These are phyloP conservation scores for Sebastes umbrosus DNA, from an alignment of 2,797 vertebrate genomes.

Conservation along the genomic window DNA sequence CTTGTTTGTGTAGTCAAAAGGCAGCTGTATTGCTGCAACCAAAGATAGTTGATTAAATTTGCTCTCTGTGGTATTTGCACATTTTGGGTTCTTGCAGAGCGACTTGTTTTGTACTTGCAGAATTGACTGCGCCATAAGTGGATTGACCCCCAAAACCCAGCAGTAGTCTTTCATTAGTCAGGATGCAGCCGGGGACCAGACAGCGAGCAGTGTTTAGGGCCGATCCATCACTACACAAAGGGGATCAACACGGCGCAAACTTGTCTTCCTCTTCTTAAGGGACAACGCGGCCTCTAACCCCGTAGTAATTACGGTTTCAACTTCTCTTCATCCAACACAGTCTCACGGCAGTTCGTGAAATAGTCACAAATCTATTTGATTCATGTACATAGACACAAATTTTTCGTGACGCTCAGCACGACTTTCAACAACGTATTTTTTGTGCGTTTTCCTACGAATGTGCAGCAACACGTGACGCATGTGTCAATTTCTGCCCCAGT, in stretches of 20 bases:
- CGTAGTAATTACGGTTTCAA: slow-evolving; percentile 30
- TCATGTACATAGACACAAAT: too few relatives aligned
- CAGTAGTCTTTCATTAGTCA: slow-evolving; percentile 74
- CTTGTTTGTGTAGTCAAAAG: slow-evolving; percentile 52
- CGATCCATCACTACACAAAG: slow-evolving; percentile 61
- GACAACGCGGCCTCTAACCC: slow-evolving; percentile 37
- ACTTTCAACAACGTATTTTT: too few relatives aligned
- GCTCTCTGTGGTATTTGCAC: slow-evolving; percentile 67
- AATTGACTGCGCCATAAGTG: slow-evolving; percentile 71
- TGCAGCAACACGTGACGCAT: too few relatives aligned
- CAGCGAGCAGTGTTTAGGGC: slow-evolving; percentile 57
- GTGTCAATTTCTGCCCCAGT: too few relatives aligned
- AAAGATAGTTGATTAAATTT: slow-evolving; percentile 67
- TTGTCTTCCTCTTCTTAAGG: slow-evolving; percentile 47
- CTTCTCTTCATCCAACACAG: slow-evolving; percentile 6
- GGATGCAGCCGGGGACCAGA: slow-evolving; percentile 62
- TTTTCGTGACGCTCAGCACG: too few relatives aligned
- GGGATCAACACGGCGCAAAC: slow-evolving; percentile 47
- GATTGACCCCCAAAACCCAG: slow-evolving; percentile 73
- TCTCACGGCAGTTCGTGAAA: too few relatives aligned
- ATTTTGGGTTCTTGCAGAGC: slow-evolving; percentile 59
- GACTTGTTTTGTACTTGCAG: slow-evolving; percentile 59
- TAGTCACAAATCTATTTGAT: too few relatives aligned
- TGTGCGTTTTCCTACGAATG: too few relatives aligned
- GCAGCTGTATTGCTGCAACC: slow-evolving; percentile 51